Percentiles rank a stretch among this genome's conserved stretches.
Evolutionary conservation across 2,888 invertebrate genomes (phyloP).

Genomic region (Leptinotarsa juncta): DNA sequence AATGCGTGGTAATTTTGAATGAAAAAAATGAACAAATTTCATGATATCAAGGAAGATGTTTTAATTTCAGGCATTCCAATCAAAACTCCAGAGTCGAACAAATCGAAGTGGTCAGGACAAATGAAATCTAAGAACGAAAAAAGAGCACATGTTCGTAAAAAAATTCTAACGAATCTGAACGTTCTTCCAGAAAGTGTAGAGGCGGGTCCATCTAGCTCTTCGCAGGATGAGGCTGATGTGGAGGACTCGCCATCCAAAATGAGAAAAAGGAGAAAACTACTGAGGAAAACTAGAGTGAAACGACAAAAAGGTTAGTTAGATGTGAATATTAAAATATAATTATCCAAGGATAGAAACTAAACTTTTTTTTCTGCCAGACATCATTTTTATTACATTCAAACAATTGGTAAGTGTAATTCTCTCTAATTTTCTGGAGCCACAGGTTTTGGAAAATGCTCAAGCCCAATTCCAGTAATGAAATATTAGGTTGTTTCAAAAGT

Average conservation of each 20-base stretch:
- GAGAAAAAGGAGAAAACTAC: slow-evolving; percentile 68
- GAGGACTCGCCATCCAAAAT: slow-evolving; percentile 61
- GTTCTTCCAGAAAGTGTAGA: slow-evolving; percentile 68
- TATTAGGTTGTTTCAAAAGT: too few species aligned
- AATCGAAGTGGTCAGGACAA: slow-evolving; percentile 50
- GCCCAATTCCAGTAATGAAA: too few species aligned
- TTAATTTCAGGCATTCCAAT: slow-evolving; percentile 48
- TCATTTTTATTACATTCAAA: too few species aligned
- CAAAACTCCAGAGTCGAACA: slow-evolving; percentile 49
- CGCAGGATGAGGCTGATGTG: slow-evolving; percentile 68
- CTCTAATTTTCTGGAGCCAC: too few species aligned
- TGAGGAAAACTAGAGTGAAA: slow-evolving; percentile 74
- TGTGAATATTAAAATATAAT: neutral
- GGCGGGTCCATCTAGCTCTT: slow-evolving; percentile 67
- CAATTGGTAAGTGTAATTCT: too few species aligned
- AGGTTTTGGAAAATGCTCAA: too few species aligned
- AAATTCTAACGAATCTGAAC: slow-evolving; percentile 62
- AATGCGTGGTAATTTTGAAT: too few species aligned
- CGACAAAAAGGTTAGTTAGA: slow-evolving; percentile 61
- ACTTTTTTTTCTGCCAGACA: too few species aligned
- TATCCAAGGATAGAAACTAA: too few species aligned
- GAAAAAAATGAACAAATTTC: too few species aligned
- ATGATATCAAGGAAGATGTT: neutral
- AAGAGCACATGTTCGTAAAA: slow-evolving; percentile 68
- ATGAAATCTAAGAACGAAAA: slow-evolving; percentile 63